Base-by-base conservation (phyloP, 2,797 vertebrate species). In the Sebastiscus tertius region DNA sequence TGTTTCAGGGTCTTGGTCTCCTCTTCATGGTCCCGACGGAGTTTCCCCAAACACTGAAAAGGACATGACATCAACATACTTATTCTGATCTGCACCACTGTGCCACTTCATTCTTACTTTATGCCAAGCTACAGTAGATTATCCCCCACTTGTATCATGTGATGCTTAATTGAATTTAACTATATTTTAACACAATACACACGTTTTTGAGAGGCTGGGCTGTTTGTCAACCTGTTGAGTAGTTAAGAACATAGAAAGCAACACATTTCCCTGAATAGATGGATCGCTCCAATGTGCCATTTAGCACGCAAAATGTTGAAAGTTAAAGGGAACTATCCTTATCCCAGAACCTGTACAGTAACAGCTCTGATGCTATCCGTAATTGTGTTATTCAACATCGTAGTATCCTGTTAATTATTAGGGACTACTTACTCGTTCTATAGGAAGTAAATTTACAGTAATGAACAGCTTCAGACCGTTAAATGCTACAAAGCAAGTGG, bases 21-120 rank as follows among this genome's bases (percentile, higher is more conserved):
- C 26, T 90, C 91, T 6, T 94, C 85, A 11, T 83, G 84, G 31
- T 89, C 90, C n/a, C 75, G 77, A 6, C 86, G 88, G 56, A 95
- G 82, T 86, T 90, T 95, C 14, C 88, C 90, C 77, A 89, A 72
- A 89, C 91, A 95, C 96, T 96, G 69, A 63, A 62, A 72, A 12
- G 18, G 12, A 67, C 0, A 34, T 6, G 55, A 36, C 4, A 79
- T 26, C 36, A 62, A 8, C 4, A 18, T 11, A n/a, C 10, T 49
- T 33, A 61, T 20, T 20, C 46, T 49, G 0, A 42, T 60, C 12
- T 60, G 24, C 60, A 61, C 36, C 4, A 3, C 36, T 20, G 18
- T 9, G 34, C n/a, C 34, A 33, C 26, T 55, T 61, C 18, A 63
- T 26, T 26, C 11, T 24, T 18, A 22, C 26, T 63, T 22, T 2